phyloP scores from a whole-genome alignment of 1,140 invertebrate species.

The Oedothorax gibbosus region DNA sequence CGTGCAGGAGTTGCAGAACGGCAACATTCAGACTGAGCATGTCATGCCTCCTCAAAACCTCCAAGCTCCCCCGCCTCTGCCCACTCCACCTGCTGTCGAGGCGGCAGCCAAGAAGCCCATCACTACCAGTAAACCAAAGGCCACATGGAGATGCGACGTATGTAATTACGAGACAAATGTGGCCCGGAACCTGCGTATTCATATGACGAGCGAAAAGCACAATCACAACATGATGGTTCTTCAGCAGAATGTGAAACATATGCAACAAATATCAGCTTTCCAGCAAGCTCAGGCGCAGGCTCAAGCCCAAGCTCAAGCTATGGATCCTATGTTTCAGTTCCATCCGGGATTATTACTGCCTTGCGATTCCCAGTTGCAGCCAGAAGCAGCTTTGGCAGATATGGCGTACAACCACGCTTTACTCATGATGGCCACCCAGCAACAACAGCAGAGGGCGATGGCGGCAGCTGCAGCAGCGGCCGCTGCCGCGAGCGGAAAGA shows the following conservation, averaged over 20 bases:
- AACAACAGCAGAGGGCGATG: constrained; percentile 64
- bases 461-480: constrained; percentile 61
- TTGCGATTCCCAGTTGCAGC: constrained; percentile 65
- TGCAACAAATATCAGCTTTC: constrained; percentile 80
- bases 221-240: constrained; percentile 97
- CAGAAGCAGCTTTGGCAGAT: constrained; percentile 90
- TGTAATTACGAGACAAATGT: constrained; percentile 99
- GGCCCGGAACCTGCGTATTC: constrained; percentile 92
- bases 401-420: constrained; percentile 95
- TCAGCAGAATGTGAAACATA: constrained; percentile 97
- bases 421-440: constrained; percentile 80
- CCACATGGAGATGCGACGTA: constrained; percentile 95
- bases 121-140: constrained; percentile 81
- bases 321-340: constrained; percentile 70
- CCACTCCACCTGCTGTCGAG: constrained; percentile 44
- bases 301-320: constrained; percentile 58
- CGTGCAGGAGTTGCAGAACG: constrained; percentile 92
- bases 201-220: constrained; percentile 98
- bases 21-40: constrained; percentile 73
- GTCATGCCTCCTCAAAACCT: constrained; percentile 45
- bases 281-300: constrained; percentile 65
- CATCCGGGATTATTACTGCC: constrained; percentile 71
- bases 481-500: constrained; percentile 27
- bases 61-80: constrained; percentile 12
- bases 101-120: constrained; percentile 46